A percentile compares a stretch with the other conserved stretches of the same genome.
phyloP scores from a whole-genome alignment of 2,797 vertebrate species.

The Aratinga solstitialis region DNA sequence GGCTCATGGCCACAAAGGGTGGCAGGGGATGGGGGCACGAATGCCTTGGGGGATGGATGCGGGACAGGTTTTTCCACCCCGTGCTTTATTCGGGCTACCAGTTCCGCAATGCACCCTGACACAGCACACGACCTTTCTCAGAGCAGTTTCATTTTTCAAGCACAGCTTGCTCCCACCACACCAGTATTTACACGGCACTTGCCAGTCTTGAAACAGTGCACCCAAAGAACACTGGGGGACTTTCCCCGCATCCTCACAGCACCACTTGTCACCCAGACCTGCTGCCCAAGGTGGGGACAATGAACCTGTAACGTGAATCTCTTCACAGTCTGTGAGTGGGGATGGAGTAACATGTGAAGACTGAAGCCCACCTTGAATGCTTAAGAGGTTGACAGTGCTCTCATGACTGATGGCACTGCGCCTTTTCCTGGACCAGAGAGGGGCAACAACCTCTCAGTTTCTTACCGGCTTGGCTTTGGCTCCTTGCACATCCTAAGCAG shows the following conservation, averaged over 20 bases:
- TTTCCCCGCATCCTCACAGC: not conserved
- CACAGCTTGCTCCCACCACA: not conserved
- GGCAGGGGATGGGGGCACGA: fast-evolving
- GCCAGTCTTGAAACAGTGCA: not conserved
- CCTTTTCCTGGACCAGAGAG: not conserved
- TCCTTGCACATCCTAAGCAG: not conserved
- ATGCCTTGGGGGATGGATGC: not conserved
- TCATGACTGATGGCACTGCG: fast-evolving
- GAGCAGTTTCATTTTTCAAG: conserved; percentile 18
- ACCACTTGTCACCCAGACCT: not conserved
- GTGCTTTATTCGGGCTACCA: not conserved
- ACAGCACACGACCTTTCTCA: not conserved
- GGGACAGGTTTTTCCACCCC: not conserved
- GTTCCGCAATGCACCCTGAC: not conserved
- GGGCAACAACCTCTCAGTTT: not conserved
- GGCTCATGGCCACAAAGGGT: fast-evolving
- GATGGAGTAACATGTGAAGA: not conserved
- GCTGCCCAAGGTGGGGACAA: not conserved
- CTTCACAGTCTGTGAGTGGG: not conserved
- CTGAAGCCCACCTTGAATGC: not conserved
- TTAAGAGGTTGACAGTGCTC: not conserved
- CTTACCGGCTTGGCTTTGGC: not conserved
- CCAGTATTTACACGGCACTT: not conserved
- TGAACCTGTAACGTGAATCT: not conserved
- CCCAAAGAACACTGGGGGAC: not conserved